These are phyloP conservation scores for Lepeophtheirus salmonis DNA, from an alignment of 1,140 invertebrate species.

Conservation along the genomic window DNA sequence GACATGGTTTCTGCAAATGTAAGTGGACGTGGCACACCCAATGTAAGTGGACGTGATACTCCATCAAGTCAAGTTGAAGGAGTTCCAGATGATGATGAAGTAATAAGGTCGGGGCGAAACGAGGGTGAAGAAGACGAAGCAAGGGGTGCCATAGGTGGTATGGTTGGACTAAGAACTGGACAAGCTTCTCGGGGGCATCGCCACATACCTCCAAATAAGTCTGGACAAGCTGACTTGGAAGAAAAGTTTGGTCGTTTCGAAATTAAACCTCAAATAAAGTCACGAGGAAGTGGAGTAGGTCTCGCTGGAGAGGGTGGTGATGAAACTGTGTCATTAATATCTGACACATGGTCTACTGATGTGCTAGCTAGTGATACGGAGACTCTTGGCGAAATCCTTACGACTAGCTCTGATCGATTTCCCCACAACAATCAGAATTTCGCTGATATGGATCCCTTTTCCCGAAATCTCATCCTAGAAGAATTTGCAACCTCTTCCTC, in stretches of 20 bases:
- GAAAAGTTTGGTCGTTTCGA: slow-evolving; percentile 99
- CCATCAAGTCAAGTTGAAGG: slow-evolving; percentile 68
- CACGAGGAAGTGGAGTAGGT: slow-evolving; percentile 21
- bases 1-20: slow-evolving; percentile 84
- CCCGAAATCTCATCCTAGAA: background rate
- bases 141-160: background rate
- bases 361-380: slow-evolving; percentile 85
- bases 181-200: background rate
- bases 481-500: slow-evolving; percentile 3
- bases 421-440: background rate
- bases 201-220: background rate
- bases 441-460: background rate
- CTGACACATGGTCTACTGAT: slow-evolving; percentile 93
- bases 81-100: slow-evolving; percentile 8
- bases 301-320: slow-evolving; percentile 31
- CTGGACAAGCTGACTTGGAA: slow-evolving; percentile 53
- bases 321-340: slow-evolving; percentile 82
- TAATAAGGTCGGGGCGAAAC: background rate
- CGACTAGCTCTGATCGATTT: background rate
- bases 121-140: slow-evolving; percentile 14
- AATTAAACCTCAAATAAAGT: slow-evolving; percentile 68
- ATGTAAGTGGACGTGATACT: slow-evolving; percentile 79
- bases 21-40: slow-evolving; percentile 64
- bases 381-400: slow-evolving; percentile 35
- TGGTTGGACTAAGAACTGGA: slow-evolving; percentile 11